These are phyloP conservation scores for Parnassius orleans DNA, from an alignment of 2,888 invertebrate genomes.

Conservation along the genomic window DNA sequence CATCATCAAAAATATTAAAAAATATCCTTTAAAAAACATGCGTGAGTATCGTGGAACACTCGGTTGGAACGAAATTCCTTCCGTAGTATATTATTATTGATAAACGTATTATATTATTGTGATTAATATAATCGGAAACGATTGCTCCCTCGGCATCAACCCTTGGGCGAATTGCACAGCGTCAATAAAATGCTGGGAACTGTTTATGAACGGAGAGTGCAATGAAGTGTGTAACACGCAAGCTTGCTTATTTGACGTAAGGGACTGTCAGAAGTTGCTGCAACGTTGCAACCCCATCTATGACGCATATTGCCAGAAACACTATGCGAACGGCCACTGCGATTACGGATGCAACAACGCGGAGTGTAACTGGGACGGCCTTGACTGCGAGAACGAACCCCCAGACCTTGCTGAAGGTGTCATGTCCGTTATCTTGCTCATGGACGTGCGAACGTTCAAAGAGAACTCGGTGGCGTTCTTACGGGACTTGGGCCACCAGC, in stretches of 20 bases:
- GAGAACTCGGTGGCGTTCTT: slow-evolving; percentile 89
- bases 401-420: slow-evolving; percentile 93
- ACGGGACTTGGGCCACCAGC: slow-evolving; percentile 90
- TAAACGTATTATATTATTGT: too few species aligned
- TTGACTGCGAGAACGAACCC: slow-evolving; percentile 93
- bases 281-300: slow-evolving; percentile 94
- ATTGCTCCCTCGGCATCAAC: slow-evolving; percentile 94
- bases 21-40: too few species aligned
- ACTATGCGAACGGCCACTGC: slow-evolving; percentile 96
- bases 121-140: too few species aligned
- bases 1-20: too few species aligned
- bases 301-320: slow-evolving; percentile 94
- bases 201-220: slow-evolving; percentile 94
- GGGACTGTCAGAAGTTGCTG: slow-evolving; percentile 94
- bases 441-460: slow-evolving; percentile 90
- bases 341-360: slow-evolving; percentile 98
- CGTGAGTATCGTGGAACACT: too few species aligned
- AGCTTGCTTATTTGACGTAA: slow-evolving; percentile 97
- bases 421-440: slow-evolving; percentile 91
- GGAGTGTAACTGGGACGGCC: slow-evolving; percentile 98
- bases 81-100: too few species aligned
- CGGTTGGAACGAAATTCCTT: too few species aligned
- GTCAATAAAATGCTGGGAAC: slow-evolving; percentile 93
- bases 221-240: slow-evolving; percentile 96
- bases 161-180: slow-evolving; percentile 97